Evolutionary conservation across 2,888 invertebrate genomes (phyloP), one percentile per base, ranked within the genome.

Genomic region (Xestia ashworthii): DNA sequence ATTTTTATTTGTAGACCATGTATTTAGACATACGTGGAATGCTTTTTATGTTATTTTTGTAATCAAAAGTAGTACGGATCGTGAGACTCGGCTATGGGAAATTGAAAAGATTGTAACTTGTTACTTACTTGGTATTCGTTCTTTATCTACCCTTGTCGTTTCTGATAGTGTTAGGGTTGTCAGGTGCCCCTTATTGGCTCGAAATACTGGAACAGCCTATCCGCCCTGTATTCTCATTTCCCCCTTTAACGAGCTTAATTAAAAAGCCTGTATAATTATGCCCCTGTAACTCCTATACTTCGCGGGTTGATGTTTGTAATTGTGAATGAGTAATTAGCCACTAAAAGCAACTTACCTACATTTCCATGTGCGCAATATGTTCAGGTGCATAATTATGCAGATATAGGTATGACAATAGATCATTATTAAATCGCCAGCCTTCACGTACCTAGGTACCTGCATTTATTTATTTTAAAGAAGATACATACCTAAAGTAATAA

Each of bases 1-100:
- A 68, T 88, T 84, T 90, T 91, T 78, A 67, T 78, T 81, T 80
- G 66, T 81, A 72, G 60, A 75, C 73, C 62, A 80, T 76, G 71
- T 86, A 79, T 71, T 79, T 82, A 77, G 76, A 76, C 38, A 16
- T 76, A 78, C 69, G 74, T 76, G 71, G 44, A 38, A 69, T 76
- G 86, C 86, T 86, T 86, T 72, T 76, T 67, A 67, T 76, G 80
- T 74, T 74, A 25, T 70, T 72, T 81, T 76, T 65, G 58, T 66
- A 41, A 76, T 69, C 25, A 62, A 62, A 72, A 22, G 53, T 84
- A 82, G 70, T 50, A 50, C 46, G 46, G 12, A 44, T 69, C 14
- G 32, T 74, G 41, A 46, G 11, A 74, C 62, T 65, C 16, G 41
- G 72, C 53, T 60, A 67, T 74, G 78, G 83, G 74, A 38, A 72